Conservation (phyloP, 2,888 invertebrate species). For the Drosophila prolongata region DNA sequence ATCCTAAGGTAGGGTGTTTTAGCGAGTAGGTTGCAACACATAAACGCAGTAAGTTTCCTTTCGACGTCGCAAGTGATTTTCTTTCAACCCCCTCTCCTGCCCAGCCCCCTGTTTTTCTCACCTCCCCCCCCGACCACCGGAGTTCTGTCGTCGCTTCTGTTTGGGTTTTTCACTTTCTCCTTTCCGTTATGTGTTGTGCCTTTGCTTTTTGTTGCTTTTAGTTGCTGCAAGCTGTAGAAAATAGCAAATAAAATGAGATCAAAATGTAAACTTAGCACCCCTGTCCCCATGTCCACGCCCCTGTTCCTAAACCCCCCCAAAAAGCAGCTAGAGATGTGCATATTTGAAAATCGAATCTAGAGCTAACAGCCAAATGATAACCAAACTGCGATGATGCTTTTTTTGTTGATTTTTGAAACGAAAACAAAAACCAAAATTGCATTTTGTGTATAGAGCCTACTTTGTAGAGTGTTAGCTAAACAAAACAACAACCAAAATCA, state of each 20-base stretch:
- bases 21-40: background rate
- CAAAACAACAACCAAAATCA: conserved; percentile 23
- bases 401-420: conserved; percentile 47
- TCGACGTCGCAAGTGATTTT: conserved; percentile 23
- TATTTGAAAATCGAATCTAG: conserved; percentile 12
- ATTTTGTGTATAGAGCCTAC: conserved; percentile 50
- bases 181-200: conserved; percentile 37
- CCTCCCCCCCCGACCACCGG: background rate
- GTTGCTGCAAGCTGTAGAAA: conserved; percentile 43
- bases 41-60: conserved; percentile 18
- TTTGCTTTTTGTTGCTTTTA: conserved; percentile 36
- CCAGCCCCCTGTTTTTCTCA: conserved; percentile 6
- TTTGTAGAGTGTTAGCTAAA: conserved; percentile 47
- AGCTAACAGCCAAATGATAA: conserved; percentile 23
- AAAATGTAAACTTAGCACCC: conserved; percentile 31
- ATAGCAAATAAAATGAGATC: conserved; percentile 28
- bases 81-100: conserved; percentile 23
- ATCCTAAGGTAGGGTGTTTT: too few species aligned
- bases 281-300: conserved; percentile 1
- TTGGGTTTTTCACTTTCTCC: conserved; percentile 19
- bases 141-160: conserved; percentile 25
- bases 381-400: conserved; percentile 26
- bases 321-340: conserved; percentile 33
- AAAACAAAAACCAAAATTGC: conserved; percentile 44
- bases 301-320: conserved; percentile 1